These are phyloP conservation scores for Aplysia californica DNA, from an alignment of 1,140 invertebrate species.

Conservation along the genomic window DNA sequence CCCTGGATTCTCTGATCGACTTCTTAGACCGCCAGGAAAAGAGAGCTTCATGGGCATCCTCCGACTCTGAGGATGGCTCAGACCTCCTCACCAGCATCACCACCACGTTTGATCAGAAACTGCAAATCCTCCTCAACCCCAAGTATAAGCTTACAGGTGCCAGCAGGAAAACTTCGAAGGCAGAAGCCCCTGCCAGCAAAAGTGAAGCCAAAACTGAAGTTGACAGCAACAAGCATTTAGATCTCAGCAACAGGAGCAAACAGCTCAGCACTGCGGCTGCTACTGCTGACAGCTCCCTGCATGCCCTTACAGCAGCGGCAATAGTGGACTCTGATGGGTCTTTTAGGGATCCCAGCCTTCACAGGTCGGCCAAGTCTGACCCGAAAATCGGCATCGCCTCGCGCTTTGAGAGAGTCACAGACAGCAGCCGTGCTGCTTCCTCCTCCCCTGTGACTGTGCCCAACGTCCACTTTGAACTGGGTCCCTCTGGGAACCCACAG, in stretches of 20 bases:
- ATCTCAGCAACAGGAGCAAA: neutral
- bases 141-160: conserved; percentile 49
- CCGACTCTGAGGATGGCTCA: conserved; percentile 71
- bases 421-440: neutral
- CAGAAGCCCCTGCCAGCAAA: neutral
- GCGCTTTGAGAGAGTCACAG: conserved; percentile 56
- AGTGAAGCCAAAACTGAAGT: neutral
- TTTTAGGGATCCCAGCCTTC: conserved; percentile 62
- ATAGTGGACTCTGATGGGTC: conserved; percentile 9
- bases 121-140: conserved; percentile 72
- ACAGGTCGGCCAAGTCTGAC: conserved; percentile 53
- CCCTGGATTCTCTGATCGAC: conserved; percentile 77
- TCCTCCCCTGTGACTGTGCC: too few relatives aligned
- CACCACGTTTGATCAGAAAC: conserved; percentile 80
- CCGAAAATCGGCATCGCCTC: conserved; percentile 63
- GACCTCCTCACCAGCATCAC: conserved; percentile 78
- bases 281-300: neutral
- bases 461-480: too few relatives aligned
- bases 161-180: conserved; percentile 60
- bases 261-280: neutral
- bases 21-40: conserved; percentile 53
- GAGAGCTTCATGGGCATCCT: conserved; percentile 49
- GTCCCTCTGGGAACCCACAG: too few relatives aligned
- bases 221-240: too few relatives aligned
- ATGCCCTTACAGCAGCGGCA: neutral